Conservation (phyloP, 2,888 invertebrate species). For the Tetragonisca angustula region DNA sequence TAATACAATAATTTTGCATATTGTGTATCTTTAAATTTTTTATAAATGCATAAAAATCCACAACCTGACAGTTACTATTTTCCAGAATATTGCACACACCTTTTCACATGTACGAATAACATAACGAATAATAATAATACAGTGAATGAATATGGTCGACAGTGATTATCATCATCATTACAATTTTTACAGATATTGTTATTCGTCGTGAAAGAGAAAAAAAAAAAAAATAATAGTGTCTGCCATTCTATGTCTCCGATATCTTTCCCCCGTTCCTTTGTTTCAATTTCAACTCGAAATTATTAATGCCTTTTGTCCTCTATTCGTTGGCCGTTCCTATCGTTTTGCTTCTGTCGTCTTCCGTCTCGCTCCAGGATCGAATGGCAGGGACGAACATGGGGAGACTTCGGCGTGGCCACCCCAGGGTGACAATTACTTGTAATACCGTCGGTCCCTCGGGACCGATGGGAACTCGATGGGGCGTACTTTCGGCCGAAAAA, state of each 20-base stretch:
- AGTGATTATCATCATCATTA: no score
- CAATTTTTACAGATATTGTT: no score
- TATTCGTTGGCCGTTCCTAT: neutral
- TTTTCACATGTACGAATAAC: no score
- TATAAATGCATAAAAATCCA: no score
- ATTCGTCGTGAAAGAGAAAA: no score
- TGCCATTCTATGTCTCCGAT: neutral
- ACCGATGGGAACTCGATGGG: conserved; percentile 79
- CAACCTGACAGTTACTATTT: no score
- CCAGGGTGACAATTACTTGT: conserved; percentile 83
- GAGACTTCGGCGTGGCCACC: conserved; percentile 62
- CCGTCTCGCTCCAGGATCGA: conserved; percentile 33
- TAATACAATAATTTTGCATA: no score
- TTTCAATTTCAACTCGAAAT: conserved; percentile 18
- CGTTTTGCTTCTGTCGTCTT: neutral
- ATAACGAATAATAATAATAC: no score
- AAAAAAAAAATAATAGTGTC: no score
- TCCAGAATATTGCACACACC: no score
- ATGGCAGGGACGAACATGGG: conserved; percentile 39
- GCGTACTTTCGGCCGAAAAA: conserved; percentile 77
- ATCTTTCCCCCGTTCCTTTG: neutral
- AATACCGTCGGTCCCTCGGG: conserved; percentile 80
- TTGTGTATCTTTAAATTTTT: no score
- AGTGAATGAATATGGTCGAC: no score
- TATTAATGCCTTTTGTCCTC: neutral